Percentiles rank a stretch among this genome's conserved stretches.
These are phyloP conservation scores for Paratilapia polleni DNA, from an alignment of 2,113 vertebrate genomes.

Conservation along the genomic window DNA sequence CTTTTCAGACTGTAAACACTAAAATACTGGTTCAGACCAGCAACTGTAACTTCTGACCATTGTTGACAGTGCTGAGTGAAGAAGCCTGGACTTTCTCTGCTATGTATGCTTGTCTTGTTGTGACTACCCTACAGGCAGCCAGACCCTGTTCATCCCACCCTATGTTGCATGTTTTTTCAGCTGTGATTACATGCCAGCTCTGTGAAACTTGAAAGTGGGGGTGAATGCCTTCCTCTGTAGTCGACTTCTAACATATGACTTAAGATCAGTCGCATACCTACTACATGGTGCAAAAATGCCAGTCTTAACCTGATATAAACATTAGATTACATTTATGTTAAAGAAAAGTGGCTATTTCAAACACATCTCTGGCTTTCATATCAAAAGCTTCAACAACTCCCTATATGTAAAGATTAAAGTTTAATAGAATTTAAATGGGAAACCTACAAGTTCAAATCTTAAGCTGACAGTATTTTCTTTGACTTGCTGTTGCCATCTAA, in stretches of 20 bases:
- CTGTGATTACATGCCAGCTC: constrained; percentile 69
- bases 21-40: constrained; percentile 19
- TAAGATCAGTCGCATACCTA: neutral
- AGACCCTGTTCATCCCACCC: constrained; percentile 27
- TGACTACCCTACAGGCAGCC: constrained; percentile 11
- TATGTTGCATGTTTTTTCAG: constrained; percentile 60
- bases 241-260: constrained; percentile 45
- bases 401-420: too few relatives aligned
- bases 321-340: neutral
- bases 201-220: constrained; percentile 44
- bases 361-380: neutral
- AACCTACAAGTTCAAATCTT: too few relatives aligned
- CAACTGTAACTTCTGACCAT: neutral
- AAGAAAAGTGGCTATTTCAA: neutral
- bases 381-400: too few relatives aligned
- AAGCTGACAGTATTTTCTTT: too few relatives aligned
- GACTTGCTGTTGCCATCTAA: too few relatives aligned
- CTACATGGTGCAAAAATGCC: neutral
- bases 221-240: constrained; percentile 46
- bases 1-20: neutral
- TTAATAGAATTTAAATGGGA: too few relatives aligned
- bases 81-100: neutral
- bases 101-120: constrained; percentile 25
- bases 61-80: constrained; percentile 5
- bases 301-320: neutral